Evolutionary conservation across 2,113 vertebrate genomes (phyloP).

Genomic region (Chunga burmeisteri): DNA sequence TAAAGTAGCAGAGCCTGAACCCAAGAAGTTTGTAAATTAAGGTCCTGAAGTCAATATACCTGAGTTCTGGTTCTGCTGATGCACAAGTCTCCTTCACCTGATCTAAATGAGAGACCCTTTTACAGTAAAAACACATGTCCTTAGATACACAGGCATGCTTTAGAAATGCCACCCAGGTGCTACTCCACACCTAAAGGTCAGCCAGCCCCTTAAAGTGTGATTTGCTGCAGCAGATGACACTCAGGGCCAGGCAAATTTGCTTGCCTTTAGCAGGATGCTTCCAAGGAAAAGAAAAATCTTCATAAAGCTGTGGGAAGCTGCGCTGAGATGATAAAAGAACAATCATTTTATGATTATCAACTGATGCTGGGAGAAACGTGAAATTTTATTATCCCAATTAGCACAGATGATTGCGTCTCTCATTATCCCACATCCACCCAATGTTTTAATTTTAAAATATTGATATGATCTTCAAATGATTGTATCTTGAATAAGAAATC

Average conservation of each 20-base stretch:
- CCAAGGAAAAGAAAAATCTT: background rate
- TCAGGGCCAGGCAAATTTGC: background rate
- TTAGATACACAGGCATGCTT: background rate
- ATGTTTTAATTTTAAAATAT: background rate
- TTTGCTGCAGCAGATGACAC: background rate
- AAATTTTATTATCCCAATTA: conserved; percentile 16
- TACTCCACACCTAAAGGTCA: background rate
- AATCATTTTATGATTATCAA: background rate
- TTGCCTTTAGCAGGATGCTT: background rate
- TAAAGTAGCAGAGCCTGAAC: background rate
- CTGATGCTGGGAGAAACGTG: background rate
- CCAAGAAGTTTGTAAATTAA: background rate
- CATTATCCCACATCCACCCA: background rate
- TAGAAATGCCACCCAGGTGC: background rate
- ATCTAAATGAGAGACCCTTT: background rate
- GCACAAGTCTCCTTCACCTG: background rate
- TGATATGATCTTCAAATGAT: background rate
- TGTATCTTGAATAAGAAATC: background rate
- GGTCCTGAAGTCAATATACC: background rate
- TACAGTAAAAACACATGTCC: background rate
- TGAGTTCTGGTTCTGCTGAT: background rate
- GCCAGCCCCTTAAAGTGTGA: background rate
- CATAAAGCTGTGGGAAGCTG: background rate
- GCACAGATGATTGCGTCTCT: conserved; percentile 6
- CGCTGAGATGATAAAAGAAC: background rate